Evolutionary conservation across 2,113 vertebrate species (phyloP).

Genomic region (Eleginops maclovinus): DNA sequence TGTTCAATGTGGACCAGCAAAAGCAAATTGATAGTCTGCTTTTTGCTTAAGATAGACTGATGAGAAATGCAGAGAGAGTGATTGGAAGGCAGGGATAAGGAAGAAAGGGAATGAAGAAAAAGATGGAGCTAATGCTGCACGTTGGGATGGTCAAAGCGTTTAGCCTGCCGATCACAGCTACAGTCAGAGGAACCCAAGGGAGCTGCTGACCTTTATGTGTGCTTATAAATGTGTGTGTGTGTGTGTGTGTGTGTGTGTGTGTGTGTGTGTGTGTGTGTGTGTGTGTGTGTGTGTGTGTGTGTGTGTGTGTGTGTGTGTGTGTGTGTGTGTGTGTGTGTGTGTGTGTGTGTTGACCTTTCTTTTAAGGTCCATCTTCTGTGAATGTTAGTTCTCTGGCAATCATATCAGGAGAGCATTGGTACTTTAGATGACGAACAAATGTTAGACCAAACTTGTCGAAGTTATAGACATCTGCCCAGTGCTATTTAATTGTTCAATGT

Average conservation of each 20-base stretch:
- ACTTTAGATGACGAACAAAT: constrained; percentile 18
- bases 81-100: constrained; percentile 2
- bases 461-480: not conserved
- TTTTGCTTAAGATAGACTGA: constrained; percentile 8
- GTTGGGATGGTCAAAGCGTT: constrained; percentile 32
- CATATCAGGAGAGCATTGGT: not conserved
- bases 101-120: constrained; percentile 22
- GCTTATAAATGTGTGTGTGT: not conserved
- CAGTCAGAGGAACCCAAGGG: constrained; percentile 56
- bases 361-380: constrained; percentile 52
- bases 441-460: not conserved
- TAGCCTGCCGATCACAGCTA: constrained; percentile 70
- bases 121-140: constrained; percentile 1
- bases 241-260: constrained; percentile 8
- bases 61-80: constrained; percentile 15
- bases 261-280: constrained; percentile 14
- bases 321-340: constrained; percentile 12
- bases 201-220: constrained; percentile 73
- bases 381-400: constrained; percentile 16
- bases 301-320: constrained; percentile 15
- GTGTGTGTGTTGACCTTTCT: constrained; percentile 70
- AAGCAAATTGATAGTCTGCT: constrained; percentile 39
- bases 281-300: constrained; percentile 6
- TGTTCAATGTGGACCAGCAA: constrained; percentile 6
- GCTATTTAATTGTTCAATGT: not conserved